Base-by-base conservation (phyloP, 2,113 vertebrate genomes). In the Sakesphorus luctuosus region DNA sequence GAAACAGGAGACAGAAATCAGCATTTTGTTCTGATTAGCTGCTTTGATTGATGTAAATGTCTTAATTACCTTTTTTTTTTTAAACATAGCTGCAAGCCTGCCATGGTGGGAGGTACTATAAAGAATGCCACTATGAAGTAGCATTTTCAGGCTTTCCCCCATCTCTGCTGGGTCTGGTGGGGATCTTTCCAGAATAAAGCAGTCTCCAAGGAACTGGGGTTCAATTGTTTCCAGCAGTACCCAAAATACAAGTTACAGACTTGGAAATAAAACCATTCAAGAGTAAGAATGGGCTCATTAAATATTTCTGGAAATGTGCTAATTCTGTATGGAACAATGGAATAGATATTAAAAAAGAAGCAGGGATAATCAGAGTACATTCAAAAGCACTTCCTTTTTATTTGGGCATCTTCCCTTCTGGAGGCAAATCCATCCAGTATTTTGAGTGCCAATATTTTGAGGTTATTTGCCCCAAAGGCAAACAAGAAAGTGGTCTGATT, bases 201-300 rank as follows among this genome's bases (percentile, higher is more conserved):
- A 97, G 67, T 98, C 97, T 96, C 98, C 97, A 85, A 98, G 98
- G 84, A 98, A 91, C 67, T 26, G 61, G 40, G 23, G 55, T 67
- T 80, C 73, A 84, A 25, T 36, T 78, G 58, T 98, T 96, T 90
- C 94, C 98, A 96, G 98, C 97, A 90, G 96, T 97, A 77, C 96
- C 93, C 90, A 98, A 92, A 74, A 98, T 88, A 63, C 89, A 95
- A 85, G n/a, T 43, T 65, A 61, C 26, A 53, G 24, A 28, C 47
- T 76, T 58, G 12, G 47, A 87, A 38, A 62, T 84, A 77, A 89
- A 94, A 11, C 4, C 5, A 72, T 61, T 92, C 56, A 87, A 81
- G 18, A 59, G 36, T 49, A 91, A 89, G 79, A 93, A 92, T 35
- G 20, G 36, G 10, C 33, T 67, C 17, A 49, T 78, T 90, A 88